Base-by-base conservation (phyloP, 2,888 invertebrate species). In the Melinaea marsaeus region DNA sequence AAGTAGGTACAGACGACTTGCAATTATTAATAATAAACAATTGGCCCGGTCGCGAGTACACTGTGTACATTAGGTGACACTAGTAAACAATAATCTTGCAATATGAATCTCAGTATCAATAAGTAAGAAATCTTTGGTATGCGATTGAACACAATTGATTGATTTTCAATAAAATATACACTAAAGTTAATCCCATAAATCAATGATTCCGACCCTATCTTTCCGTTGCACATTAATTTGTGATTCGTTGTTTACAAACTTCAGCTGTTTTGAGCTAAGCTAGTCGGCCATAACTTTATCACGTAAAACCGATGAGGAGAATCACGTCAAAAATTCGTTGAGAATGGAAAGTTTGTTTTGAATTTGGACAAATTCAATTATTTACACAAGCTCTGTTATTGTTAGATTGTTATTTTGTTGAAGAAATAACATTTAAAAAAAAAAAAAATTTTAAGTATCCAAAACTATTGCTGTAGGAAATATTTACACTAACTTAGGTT, bases 231-330 rank as follows among this genome's bases (percentile, higher is more conserved):
- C 1, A 32, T 32, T 51, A 51, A 32, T 32, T 32, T 9, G 48
- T 48, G 4, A 48, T n/a, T 48, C 13, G 7, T 51, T 51, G 32
- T 51, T 51, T 32, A 32, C 51, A 48, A 48, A 48, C 13, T 48
- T 48, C 48, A 11, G 48, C 4, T 48, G 48, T 48, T 48, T 13
- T 60, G 22, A 13, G 22, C 33, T 47, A 55, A 42, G 34, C 45
- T 51, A 45, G 46, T 32, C 9, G 46, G 34, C 55, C 7, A 61
- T 59, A 66, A 66, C 63, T 66, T 66, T 64, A 64, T 37, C 57
- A 60, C 55, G 32, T 51, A 60, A 64, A 64, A 64, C 58, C 64
- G 37, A 57, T 45, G 22, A 46, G 3, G 51, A 57, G 55, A 60
- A 60, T 60, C 60, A 60, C 62, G 55, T 60, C 57, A 37, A 62